Conservation (phyloP, 2,888 invertebrate genomes). For the Cecidostiba fungosa region DNA sequence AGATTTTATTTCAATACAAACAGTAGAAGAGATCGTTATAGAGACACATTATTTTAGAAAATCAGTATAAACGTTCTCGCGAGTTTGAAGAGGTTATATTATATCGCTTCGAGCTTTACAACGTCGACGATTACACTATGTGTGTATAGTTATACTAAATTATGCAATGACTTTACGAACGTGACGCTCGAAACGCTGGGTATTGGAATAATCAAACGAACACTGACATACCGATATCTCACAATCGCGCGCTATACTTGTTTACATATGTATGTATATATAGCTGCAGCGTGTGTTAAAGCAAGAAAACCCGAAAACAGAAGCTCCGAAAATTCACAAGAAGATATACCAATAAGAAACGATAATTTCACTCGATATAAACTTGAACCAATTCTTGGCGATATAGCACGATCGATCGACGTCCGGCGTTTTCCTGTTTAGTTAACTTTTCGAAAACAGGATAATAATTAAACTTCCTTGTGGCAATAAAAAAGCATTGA, state of each 20-base stretch:
- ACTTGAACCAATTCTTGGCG: no score
- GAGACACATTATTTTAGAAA: neutral
- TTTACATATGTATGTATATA: neutral
- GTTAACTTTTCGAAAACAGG: no score
- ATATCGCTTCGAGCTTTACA: neutral
- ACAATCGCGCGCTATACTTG: neutral
- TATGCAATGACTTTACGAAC: slow-evolving; percentile 2
- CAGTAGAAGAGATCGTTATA: no score
- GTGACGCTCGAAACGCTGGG: neutral
- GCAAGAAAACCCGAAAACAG: no score
- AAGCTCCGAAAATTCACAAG: no score
- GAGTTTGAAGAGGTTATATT: neutral
- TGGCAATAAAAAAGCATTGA: no score
- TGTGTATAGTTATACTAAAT: neutral
- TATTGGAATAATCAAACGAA: neutral
- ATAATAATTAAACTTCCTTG: no score
- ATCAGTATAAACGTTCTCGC: neutral
- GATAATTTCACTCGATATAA: no score
- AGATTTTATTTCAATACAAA: neutral
- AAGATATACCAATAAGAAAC: no score
- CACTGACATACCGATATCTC: neutral
- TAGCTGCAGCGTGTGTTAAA: no score
- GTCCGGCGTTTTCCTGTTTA: no score
- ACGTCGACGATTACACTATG: neutral
- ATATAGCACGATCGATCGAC: no score